A percentile compares a stretch with the other conserved stretches of the same genome.
Conservation (phyloP, 2,888 invertebrate genomes). For the Hybos culiciformis region DNA sequence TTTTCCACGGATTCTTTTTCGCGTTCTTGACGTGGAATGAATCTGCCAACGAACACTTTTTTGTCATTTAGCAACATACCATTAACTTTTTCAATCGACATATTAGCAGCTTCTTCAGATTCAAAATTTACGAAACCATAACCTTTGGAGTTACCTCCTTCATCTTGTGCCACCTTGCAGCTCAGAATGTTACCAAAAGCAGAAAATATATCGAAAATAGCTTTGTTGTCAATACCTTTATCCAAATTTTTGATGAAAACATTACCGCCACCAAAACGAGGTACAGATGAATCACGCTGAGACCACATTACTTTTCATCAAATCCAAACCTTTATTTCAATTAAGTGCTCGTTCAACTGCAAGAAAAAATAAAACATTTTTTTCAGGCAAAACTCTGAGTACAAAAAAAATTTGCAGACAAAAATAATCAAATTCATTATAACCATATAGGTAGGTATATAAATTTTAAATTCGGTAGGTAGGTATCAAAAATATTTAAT, state of each 20-base stretch:
- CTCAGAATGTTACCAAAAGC: slow-evolving; percentile 98
- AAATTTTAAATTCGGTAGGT: no score
- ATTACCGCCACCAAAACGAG: slow-evolving; percentile 98
- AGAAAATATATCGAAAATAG: slow-evolving; percentile 98
- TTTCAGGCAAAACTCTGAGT: no score
- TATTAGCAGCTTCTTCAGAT: slow-evolving; percentile 94
- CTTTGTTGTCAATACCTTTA: slow-evolving; percentile 97
- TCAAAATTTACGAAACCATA: slow-evolving; percentile 99
- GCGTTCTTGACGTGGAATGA: slow-evolving; percentile 95
- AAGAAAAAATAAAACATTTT: slow-evolving; percentile 32
- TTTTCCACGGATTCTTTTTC: slow-evolving; percentile 96
- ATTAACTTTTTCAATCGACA: slow-evolving; percentile 97
- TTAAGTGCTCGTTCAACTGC: slow-evolving; percentile 96
- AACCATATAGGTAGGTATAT: no score
- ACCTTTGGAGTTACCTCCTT: slow-evolving; percentile 85
- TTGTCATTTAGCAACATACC: slow-evolving; percentile 96
- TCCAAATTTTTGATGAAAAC: slow-evolving; percentile 99
- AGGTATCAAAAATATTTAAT: no score
- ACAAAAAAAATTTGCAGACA: no score
- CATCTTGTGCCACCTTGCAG: slow-evolving; percentile 96
- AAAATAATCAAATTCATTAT: no score
- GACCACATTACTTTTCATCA: slow-evolving; percentile 99
- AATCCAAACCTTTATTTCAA: slow-evolving; percentile 99
- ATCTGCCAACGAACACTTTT: slow-evolving; percentile 95
- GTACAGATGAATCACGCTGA: slow-evolving; percentile 93